These are phyloP conservation scores for Polyommatus icarus DNA, from an alignment of 2,888 invertebrate species.

Conservation along the genomic window DNA sequence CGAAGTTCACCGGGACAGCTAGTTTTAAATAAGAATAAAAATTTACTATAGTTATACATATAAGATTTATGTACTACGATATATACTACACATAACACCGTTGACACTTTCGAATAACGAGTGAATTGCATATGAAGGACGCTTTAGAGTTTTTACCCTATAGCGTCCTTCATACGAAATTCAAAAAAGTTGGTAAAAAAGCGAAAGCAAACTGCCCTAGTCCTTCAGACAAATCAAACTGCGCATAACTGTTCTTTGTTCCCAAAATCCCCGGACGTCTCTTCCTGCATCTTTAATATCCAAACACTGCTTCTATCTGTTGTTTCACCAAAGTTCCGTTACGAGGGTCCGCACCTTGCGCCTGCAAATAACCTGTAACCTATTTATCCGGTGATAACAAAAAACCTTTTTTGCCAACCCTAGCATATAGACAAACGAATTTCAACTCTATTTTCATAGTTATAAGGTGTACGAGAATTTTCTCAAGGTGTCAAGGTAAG, in stretches of 20 bases:
- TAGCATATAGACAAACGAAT: constrained; percentile 33
- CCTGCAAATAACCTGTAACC: constrained; percentile 78
- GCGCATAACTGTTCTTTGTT: constrained; percentile 3
- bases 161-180: not conserved
- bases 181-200: not conserved
- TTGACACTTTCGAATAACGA: too few relatives aligned
- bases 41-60: too few relatives aligned
- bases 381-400: constrained; percentile 68
- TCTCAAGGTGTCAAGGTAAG: constrained; percentile 28
- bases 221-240: not conserved
- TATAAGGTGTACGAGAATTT: constrained; percentile 36
- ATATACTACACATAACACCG: too few relatives aligned
- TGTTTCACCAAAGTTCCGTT: constrained; percentile 71
- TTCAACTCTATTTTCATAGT: constrained; percentile 31
- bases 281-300: constrained; percentile 38
- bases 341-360: constrained; percentile 72
- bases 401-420: constrained; percentile 47
- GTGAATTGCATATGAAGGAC: too few relatives aligned
- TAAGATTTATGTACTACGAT: too few relatives aligned
- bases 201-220: not conserved
- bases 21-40: too few relatives aligned
- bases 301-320: constrained; percentile 66
- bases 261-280: constrained; percentile 22
- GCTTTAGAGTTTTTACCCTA: too few relatives aligned
- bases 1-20: too few relatives aligned